A percentile compares a stretch with the other conserved stretches of the same genome.
Conservation (phyloP, 2,888 invertebrate species). For the Volucella inflata region DNA sequence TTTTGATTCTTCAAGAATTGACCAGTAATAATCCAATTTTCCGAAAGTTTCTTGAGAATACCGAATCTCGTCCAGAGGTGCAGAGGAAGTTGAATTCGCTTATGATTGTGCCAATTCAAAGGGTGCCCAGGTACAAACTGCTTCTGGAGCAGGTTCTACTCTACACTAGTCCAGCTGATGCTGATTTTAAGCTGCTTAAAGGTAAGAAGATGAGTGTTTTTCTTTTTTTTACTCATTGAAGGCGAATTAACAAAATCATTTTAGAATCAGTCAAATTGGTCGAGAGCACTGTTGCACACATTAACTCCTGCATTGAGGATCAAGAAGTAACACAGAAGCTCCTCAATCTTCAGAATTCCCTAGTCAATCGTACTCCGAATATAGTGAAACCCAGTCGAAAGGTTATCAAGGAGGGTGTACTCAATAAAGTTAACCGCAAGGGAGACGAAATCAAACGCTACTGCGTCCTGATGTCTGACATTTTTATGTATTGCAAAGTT, state of each 20-base stretch:
- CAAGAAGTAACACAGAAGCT: slow-evolving; percentile 89
- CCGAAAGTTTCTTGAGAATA: slow-evolving; percentile 86
- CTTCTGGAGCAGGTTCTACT: slow-evolving; percentile 88
- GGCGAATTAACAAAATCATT: not conserved
- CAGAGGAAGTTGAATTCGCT: slow-evolving; percentile 88
- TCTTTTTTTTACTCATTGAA: not conserved
- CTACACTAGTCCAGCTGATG: slow-evolving; percentile 86
- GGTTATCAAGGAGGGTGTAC: slow-evolving; percentile 87
- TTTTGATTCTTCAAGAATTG: slow-evolving; percentile 86
- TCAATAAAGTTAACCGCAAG: slow-evolving; percentile 85
- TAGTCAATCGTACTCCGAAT: slow-evolving; percentile 86
- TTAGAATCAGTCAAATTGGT: slow-evolving; percentile 88
- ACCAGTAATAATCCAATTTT: slow-evolving; percentile 85
- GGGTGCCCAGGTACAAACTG: slow-evolving; percentile 90
- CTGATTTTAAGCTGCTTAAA: slow-evolving; percentile 85
- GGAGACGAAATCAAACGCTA: slow-evolving; percentile 86
- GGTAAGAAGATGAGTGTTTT: slow-evolving; percentile 81
- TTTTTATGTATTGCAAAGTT: slow-evolving; percentile 89
- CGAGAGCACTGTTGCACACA: slow-evolving; percentile 88
- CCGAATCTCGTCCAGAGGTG: slow-evolving; percentile 89
- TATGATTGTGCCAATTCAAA: slow-evolving; percentile 91
- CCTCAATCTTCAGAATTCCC: slow-evolving; percentile 87
- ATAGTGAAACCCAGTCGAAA: slow-evolving; percentile 87
- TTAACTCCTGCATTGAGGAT: slow-evolving; percentile 89
- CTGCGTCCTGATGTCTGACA: slow-evolving; percentile 89